Evolutionary conservation across 2,113 vertebrate species (phyloP).

Genomic region (Macrotus californicus): DNA sequence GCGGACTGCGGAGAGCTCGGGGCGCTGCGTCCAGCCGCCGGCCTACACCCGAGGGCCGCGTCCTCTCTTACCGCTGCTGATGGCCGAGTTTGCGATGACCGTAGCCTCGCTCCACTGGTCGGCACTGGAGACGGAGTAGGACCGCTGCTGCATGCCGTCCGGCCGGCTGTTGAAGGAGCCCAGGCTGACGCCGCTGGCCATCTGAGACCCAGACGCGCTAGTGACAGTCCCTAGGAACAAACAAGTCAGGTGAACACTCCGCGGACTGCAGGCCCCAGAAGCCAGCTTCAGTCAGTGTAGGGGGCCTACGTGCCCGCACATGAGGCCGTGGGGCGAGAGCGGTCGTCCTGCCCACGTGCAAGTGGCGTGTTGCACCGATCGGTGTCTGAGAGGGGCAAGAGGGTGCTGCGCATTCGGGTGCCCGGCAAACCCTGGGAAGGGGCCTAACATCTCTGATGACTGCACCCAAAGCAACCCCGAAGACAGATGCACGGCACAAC

Average conservation of each 20-base stretch:
- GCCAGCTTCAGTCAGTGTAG: not conserved
- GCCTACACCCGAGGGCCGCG: not conserved
- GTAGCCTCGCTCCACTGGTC: constrained; percentile 98
- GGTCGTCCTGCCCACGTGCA: fast-evolving
- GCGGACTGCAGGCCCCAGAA: not conserved
- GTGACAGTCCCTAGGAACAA: constrained; percentile 88
- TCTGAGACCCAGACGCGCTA: constrained; percentile 92
- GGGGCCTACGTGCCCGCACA: not conserved
- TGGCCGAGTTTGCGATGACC: constrained; percentile 95
- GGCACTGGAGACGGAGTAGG: constrained; percentile 97
- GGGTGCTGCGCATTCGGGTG: fast-evolving
- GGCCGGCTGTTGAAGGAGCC: constrained; percentile 93
- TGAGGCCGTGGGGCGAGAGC: not conserved
- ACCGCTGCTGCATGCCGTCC: constrained; percentile 96
- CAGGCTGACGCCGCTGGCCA: constrained; percentile 92
- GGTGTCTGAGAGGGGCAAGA: fast-evolving
- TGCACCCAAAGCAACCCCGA: fast-evolving
- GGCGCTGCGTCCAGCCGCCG: not conserved
- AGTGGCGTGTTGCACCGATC: fast-evolving
- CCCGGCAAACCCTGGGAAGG: not conserved
- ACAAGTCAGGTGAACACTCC: constrained; percentile 70
- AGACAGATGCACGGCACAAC: fast-evolving
- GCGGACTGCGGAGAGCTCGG: fast-evolving
- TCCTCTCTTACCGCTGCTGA: constrained; percentile 91
- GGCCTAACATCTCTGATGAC: fast-evolving